Evolutionary conservation across 2,888 invertebrate species (phyloP), one percentile per base, ranked within the genome.

Genomic region (Penaeus monodon): DNA sequence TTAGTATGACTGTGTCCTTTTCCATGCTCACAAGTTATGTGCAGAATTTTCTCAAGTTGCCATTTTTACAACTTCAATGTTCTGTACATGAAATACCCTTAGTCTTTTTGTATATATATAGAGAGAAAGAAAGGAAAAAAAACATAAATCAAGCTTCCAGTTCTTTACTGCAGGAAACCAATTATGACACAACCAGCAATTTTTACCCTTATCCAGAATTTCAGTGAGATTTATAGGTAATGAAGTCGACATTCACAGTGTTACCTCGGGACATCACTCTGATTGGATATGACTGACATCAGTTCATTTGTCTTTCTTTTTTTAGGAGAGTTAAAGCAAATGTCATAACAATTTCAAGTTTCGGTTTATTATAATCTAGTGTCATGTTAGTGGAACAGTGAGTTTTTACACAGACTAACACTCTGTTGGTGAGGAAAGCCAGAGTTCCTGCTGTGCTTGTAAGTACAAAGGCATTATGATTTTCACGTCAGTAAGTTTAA

Each of bases 151-250:
- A 87, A 82, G 79, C 86, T 87, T 87, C 86, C 86, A 87, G 85
- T 83, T 83, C 86, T 87, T 82, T 87, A 78, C 78, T 87, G 78
- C 86, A 87, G 78, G 86, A 87, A 87, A 73, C 76, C 57, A 80
- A 33, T 49, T 79, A 63, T 73, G 77, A 78, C 57, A 84, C 73
- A 85, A 66, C 84, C 66, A 85, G 77, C 80, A 85, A 73, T 66
- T 68, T 57, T 85, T 73, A 49, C 74, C 80, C 68, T 70, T 79
- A 79, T 33, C 79, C 74, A 70, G 64, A 74, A 70, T 85, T 68
- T 80, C 80, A 80, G 64, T 85, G 29, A 27, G 49, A 49, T 49
- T 29, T 81, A 44, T 81, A 44, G 68, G 68, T 81, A 70, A 44
- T 66, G 44, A 66, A 82, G 63, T 29, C 63, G 57, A 27, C 27